Evolutionary conservation across 2,797 vertebrate genomes (phyloP), one percentile per base, ranked within the genome.

Genomic region (Melanotaenia trifasciata): DNA sequence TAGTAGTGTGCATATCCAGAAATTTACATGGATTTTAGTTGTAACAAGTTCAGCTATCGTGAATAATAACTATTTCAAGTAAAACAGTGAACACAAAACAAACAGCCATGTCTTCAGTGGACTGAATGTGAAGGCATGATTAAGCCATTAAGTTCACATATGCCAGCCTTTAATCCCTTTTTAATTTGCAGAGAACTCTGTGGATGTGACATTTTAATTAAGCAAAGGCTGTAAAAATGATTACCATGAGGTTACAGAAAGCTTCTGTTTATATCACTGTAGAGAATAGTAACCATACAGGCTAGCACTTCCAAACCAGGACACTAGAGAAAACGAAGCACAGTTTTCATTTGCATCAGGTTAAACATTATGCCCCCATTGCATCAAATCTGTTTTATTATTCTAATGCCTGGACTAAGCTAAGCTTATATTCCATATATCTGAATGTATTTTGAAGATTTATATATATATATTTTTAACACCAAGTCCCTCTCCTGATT

Each of bases 131-230:
- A 89, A 90, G 74, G 80, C 88, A 84, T 92, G 89, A 94, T 94
- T 93, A 93, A 91, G 87, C 79, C 88, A 94, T 94, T 94, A 94
- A 91, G 87, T 80, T 68, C 87, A 91, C 94, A 95, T 95, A 92
- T 95, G 93, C 90, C 90, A 74, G 69, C 85, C 82, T 32, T 32
- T 93, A 89, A 95, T 94, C 94, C 86, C 56, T 90, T 92, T 93
- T 94, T 93, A 93, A 94, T 94, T 94, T 87, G 87, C 72, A n/a
- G 70, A 89, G 87, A 89, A 88, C 85, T 88, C 76, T 56, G 87
- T 87, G 71, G 79, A 89, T 92, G 81, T 91, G 90, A 92, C 92
- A 84, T 90, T 94, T 93, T 92, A 94, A 95, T 95, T 91, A 92
- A 88, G 86, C 76, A 69, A 67, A 71, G 78, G 76, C 88, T 78